Evolutionary conservation across 2,888 invertebrate species (phyloP).

Genomic region (Mythimna impura): DNA sequence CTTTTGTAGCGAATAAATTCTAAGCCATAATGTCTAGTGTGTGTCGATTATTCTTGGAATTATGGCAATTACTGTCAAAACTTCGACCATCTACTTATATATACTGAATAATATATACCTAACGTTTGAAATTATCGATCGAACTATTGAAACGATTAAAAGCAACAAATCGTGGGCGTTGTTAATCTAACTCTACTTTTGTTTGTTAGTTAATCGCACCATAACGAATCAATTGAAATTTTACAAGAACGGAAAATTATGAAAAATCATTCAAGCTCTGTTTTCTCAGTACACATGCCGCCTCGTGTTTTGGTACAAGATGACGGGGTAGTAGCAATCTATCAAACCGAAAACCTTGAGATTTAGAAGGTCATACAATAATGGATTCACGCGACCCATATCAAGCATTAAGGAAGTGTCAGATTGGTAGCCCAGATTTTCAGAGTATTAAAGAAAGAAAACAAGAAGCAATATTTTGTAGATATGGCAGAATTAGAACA

Average conservation of each 20-base stretch:
- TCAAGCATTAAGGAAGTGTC: conserved; percentile 45
- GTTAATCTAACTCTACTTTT: conserved; percentile 25
- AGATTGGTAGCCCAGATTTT: conserved; percentile 43
- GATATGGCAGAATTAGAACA: conserved; percentile 10
- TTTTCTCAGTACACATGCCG: conserved; percentile 19
- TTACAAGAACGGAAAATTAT: conserved; percentile 31
- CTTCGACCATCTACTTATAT: conserved; percentile 71
- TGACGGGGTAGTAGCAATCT: conserved; percentile 30
- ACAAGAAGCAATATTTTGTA: conserved; percentile 16
- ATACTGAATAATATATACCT: conserved; percentile 68
- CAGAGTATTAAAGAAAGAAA: conserved; percentile 23
- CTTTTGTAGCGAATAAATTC: conserved; percentile 35
- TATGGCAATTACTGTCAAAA: conserved; percentile 76
- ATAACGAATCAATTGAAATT: conserved; percentile 42
- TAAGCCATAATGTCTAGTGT: conserved; percentile 46
- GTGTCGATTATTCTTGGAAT: conserved; percentile 61
- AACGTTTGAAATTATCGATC: conserved; percentile 69
- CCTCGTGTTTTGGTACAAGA: conserved; percentile 35
- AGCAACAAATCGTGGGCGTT: conserved; percentile 46
- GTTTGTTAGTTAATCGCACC: neutral
- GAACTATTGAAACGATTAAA: conserved; percentile 66
- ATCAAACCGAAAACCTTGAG: conserved; percentile 37
- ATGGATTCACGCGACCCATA: conserved; percentile 49
- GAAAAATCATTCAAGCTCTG: neutral
- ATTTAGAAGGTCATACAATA: conserved; percentile 43